phyloP scores from a whole-genome alignment of 1,140 invertebrate genomes.

The Cotesia typhae region DNA sequence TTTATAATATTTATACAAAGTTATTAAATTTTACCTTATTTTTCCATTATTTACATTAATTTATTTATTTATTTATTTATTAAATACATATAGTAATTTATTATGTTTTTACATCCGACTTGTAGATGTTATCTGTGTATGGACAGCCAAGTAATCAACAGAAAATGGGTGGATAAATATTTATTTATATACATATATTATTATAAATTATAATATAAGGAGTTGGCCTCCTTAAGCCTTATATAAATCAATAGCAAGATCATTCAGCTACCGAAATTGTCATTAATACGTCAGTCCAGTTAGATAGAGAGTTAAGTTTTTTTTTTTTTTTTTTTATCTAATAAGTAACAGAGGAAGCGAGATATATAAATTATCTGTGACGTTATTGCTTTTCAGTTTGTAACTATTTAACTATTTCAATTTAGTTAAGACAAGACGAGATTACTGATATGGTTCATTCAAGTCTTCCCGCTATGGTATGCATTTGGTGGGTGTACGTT shows the following conservation, averaged over 20 bases:
- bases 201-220: neutral
- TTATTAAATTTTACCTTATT: neutral
- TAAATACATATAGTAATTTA: neutral
- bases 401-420: neutral
- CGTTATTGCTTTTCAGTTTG: too few species aligned
- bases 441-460: conserved; percentile 15
- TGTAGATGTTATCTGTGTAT: too few species aligned
- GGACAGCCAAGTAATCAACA: too few species aligned
- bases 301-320: too few species aligned
- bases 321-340: too few species aligned
- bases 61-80: neutral
- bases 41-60: neutral
- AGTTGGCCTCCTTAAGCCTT: neutral
- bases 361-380: neutral
- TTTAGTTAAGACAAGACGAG: neutral
- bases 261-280: conserved; percentile 1
- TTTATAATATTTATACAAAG: too few species aligned
- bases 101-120: too few species aligned
- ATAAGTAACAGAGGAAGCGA: neutral
- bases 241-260: neutral
- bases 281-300: neutral
- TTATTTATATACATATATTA: neutral
- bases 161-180: neutral
- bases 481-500: neutral
- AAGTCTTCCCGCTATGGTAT: conserved; percentile 5